phyloP scores from a whole-genome alignment of 2,888 invertebrate genomes.

The Polietes domitor region DNA sequence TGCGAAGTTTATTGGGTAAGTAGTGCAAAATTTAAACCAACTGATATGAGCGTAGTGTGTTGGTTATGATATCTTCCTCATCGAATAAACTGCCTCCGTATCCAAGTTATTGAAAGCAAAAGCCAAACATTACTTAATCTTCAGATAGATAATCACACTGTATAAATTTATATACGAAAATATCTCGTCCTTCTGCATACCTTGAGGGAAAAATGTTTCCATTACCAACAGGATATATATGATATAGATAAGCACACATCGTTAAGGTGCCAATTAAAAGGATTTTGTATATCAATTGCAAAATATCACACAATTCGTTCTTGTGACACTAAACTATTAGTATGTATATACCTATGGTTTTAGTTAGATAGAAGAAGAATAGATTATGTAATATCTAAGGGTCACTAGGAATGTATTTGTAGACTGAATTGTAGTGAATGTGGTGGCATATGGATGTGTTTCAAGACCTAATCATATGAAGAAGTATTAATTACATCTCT shows the following conservation, averaged over 20 bases:
- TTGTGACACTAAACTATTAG: neutral
- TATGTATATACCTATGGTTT: neutral
- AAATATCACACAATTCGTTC: conserved; percentile 73
- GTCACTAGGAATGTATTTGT: neutral
- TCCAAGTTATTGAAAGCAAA: too few species aligned
- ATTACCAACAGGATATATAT: too few species aligned
- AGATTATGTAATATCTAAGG: neutral
- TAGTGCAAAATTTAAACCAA: too few species aligned
- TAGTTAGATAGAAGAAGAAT: neutral
- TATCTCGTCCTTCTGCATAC: neutral
- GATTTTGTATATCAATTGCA: conserved; percentile 81
- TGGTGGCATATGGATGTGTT: neutral
- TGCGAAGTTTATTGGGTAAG: too few species aligned
- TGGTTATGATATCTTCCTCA: too few species aligned
- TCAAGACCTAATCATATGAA: too few species aligned
- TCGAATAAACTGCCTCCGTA: too few species aligned
- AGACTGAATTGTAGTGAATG: neutral
- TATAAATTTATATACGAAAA: neutral
- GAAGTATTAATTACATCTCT: neutral
- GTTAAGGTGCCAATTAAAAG: conserved; percentile 81
- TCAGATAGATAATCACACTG: neutral
- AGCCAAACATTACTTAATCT: neutral
- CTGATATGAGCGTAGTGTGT: too few species aligned
- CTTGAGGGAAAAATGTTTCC: neutral
- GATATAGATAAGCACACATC: conserved; percentile 35